Evolutionary conservation across 2,888 invertebrate species (phyloP), one percentile per base, ranked within the genome.

Genomic region (Eupithecia vulgata): DNA sequence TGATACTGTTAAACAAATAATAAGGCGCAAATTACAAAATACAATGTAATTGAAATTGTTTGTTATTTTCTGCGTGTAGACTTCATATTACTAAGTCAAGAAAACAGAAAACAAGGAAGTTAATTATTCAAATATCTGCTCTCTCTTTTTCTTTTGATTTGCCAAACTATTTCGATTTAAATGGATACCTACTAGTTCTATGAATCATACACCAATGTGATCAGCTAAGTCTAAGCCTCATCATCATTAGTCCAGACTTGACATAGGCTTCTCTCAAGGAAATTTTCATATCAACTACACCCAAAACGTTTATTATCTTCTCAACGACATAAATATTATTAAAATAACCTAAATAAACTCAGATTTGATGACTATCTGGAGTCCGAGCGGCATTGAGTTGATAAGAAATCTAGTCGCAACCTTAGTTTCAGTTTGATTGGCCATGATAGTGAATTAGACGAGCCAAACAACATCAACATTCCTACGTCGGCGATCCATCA

Each of bases 1-100:
- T 17, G 70, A 78, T 68, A 70, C 59, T 25, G 67, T 77, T 21
- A 67, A 67, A 68, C 70, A 79, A 72, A 74, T 73, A 68, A 34
- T 37, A 64, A n/a, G 5, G 64, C 34, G 17, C 17, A 61, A 61
- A 61, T 61, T 61, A 34, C 34, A 30, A 57, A 6, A 25, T 42
- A 68, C 65, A 69, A 67, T 70, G 67, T 70, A 69, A 59, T 40
- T 40, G 69, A 52, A 73, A 73, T 70, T 73, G 69, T 73, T 69
- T 73, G 40, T 57, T 25, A 21, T 21, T 13, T 40, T 57, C 15
- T 65, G 52, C 37, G 21, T 17, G 52, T 52, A 52, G 21, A 52
- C 12, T 66, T 34, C 15, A 66, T 42, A 66, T 45, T 64, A 67
- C 21, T 57, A 59, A 37, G 35, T 68, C 37, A 25, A 59, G 40